phyloP scores from a whole-genome alignment of 2,113 vertebrate species.

The Pollachius pollachius region DNA sequence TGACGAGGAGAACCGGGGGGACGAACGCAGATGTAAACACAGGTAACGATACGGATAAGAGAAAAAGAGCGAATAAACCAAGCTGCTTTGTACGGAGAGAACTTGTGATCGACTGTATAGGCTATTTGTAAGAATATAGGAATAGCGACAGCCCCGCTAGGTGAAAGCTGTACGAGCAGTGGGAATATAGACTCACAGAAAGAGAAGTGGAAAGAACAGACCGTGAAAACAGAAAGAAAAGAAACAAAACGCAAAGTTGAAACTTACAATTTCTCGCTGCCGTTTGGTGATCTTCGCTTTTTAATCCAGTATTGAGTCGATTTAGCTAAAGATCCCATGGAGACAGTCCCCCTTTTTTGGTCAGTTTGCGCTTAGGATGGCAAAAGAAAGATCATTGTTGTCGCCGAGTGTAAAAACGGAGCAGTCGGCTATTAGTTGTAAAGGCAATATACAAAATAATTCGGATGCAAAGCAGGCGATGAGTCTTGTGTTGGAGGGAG shows the following conservation, averaged over 20 bases:
- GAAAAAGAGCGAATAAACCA: slow-evolving; percentile 52
- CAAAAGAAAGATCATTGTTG: slow-evolving; percentile 86
- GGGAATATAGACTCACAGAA: slow-evolving; percentile 51
- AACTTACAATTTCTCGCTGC: slow-evolving; percentile 91
- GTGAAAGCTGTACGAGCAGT: slow-evolving; percentile 42
- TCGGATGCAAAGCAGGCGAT: slow-evolving; percentile 84
- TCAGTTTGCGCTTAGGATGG: slow-evolving; percentile 83
- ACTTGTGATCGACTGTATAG: slow-evolving; percentile 50
- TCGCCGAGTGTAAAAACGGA: slow-evolving; percentile 79
- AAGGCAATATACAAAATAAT: slow-evolving; percentile 85
- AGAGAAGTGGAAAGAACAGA: slow-evolving; percentile 67
- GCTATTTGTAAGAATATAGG: slow-evolving; percentile 50
- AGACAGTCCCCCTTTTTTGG: slow-evolving; percentile 82
- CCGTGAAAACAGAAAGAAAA: slow-evolving; percentile 69
- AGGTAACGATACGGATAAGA: slow-evolving; percentile 73
- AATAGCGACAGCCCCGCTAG: slow-evolving; percentile 56
- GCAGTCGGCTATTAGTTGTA: slow-evolving; percentile 79
- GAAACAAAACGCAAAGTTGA: slow-evolving; percentile 82
- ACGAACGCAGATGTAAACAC: slow-evolving; percentile 80
- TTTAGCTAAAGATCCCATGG: slow-evolving; percentile 90
- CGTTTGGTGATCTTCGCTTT: slow-evolving; percentile 84
- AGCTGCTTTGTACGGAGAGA: slow-evolving; percentile 71
- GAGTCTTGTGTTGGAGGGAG: slow-evolving; percentile 83
- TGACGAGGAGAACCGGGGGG: slow-evolving; percentile 70
- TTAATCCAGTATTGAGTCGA: slow-evolving; percentile 88